Conservation (phyloP, 2,113 vertebrate species). For the Pleuronectes platessa region DNA sequence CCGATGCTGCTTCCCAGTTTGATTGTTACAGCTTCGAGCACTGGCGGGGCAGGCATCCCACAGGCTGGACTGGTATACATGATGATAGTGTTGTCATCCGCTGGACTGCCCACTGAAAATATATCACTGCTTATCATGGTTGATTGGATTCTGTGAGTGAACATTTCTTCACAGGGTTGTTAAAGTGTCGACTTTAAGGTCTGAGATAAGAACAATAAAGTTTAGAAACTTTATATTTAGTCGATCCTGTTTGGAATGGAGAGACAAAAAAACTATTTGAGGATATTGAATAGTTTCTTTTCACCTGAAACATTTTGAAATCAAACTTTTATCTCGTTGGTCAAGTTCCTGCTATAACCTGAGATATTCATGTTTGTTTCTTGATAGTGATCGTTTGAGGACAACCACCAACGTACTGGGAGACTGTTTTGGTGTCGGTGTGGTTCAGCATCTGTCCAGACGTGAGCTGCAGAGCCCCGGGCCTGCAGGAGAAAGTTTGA, state of each 20-base stretch:
- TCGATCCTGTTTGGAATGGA: no score
- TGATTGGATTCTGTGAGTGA: conserved; percentile 56
- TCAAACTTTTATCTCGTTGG: no score
- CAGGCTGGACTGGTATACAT: conserved; percentile 53
- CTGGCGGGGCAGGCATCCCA: conserved; percentile 50
- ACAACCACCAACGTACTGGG: conserved; percentile 55
- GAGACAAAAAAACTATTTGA: no score
- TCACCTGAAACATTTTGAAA: no score
- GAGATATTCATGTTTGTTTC: neutral
- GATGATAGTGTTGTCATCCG: conserved; percentile 48
- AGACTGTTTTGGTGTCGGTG: conserved; percentile 51
- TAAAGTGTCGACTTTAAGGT: no score
- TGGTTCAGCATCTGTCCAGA: conserved; percentile 57
- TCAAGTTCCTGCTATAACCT: neutral
- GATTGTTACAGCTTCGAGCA: conserved; percentile 43
- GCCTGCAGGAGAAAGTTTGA: neutral
- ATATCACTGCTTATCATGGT: conserved; percentile 42
- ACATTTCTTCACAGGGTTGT: neutral
- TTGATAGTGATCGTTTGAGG: conserved; percentile 42
- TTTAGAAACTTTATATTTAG: no score
- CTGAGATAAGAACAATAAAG: no score
- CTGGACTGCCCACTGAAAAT: conserved; percentile 45
- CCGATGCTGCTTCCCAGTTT: conserved; percentile 21
- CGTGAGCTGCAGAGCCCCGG: conserved; percentile 19
- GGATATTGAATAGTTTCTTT: no score